phyloP scores from a whole-genome alignment of 2,797 vertebrate genomes.

The Pangasius macronema region DNA sequence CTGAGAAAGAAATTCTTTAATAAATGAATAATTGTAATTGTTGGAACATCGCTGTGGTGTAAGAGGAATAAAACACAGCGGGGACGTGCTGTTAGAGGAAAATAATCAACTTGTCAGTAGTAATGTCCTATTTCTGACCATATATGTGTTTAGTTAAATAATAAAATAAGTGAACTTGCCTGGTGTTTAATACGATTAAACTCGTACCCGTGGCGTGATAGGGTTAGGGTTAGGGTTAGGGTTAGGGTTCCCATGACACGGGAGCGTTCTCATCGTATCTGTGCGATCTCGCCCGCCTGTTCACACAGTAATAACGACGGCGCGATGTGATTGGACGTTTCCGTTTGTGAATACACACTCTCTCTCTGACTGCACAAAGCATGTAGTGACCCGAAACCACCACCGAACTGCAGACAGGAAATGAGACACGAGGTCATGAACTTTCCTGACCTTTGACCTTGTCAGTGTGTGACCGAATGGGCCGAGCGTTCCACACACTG shows the following conservation, averaged over 20 bases:
- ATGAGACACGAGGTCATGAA: background rate
- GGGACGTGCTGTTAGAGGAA: background rate
- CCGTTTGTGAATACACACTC: background rate
- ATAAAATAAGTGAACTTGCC: background rate
- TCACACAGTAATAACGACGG: background rate
- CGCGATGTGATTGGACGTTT: background rate
- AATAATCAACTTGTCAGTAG: background rate
- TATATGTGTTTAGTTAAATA: background rate
- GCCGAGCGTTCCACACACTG: background rate
- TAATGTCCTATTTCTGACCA: background rate
- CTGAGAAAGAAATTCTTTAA: background rate
- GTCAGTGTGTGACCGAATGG: background rate
- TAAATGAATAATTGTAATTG: too few species aligned
- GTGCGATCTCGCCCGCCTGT: background rate
- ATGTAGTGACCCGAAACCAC: background rate
- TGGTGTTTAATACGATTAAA: background rate
- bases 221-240: too few species aligned
- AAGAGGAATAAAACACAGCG: background rate
- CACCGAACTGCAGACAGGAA: slow-evolving; percentile 18
- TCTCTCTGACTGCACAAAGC: background rate
- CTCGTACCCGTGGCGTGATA: background rate
- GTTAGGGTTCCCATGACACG: too few species aligned
- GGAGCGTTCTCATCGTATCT: background rate
- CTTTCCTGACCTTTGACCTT: slow-evolving; percentile 17
- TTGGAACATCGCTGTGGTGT: background rate